Conservation (phyloP, 2,113 vertebrate genomes). For the Donacobius atricapilla region DNA sequence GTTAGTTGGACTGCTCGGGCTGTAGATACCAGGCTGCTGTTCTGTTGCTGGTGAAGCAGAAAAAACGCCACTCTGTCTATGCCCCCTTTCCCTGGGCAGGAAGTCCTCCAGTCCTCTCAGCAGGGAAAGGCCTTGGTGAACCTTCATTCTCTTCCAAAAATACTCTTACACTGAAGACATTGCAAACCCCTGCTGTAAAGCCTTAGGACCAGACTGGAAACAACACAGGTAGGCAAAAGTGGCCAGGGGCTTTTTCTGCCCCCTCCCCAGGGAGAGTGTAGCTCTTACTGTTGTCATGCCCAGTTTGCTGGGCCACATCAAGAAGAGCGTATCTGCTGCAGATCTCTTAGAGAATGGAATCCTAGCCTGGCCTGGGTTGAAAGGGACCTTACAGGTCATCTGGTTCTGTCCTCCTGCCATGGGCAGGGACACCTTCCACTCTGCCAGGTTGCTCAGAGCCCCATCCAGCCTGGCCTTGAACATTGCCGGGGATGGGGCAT, state of each 20-base stretch:
- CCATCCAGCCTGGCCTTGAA: fast-evolving
- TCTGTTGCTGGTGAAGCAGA: not conserved
- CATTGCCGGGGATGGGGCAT: fast-evolving
- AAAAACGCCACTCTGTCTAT: not conserved
- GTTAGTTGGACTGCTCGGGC: not conserved
- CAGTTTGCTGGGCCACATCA: not conserved
- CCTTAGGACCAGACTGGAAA: not conserved
- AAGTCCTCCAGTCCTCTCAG: not conserved
- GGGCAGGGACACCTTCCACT: not conserved
- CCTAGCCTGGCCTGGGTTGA: not conserved
- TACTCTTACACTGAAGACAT: not conserved
- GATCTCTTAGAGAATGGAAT: not conserved
- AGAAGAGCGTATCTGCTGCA: not conserved
- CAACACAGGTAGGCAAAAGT: not conserved
- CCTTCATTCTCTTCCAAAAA: not conserved
- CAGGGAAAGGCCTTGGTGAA: not conserved
- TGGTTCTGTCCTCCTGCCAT: not conserved
- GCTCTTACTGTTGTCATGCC: not conserved
- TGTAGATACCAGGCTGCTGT: not conserved
- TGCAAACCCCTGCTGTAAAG: not conserved
- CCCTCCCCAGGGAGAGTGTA: fast-evolving
- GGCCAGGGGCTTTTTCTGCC: fast-evolving
- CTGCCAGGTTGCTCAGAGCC: not conserved
- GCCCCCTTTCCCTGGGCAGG: not conserved
- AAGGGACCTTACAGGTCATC: not conserved